These are phyloP conservation scores for Epinotia bilunana DNA, from an alignment of 2,888 invertebrate genomes.

Conservation along the genomic window DNA sequence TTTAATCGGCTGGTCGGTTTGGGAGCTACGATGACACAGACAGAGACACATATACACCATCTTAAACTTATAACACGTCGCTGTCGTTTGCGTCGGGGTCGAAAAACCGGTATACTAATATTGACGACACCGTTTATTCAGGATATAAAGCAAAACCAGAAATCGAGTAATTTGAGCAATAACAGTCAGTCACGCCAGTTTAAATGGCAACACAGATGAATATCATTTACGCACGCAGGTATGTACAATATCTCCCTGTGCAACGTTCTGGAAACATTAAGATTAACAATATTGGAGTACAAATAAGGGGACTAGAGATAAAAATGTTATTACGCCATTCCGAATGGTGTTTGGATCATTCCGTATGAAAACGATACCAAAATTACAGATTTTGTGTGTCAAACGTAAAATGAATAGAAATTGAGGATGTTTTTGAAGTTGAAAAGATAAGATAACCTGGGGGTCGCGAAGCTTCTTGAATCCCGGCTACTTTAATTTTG, in stretches of 20 bases:
- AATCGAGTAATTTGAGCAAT: conserved; percentile 35
- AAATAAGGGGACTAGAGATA: conserved; percentile 34
- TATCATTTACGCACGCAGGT: conserved; percentile 44
- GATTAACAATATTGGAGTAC: conserved; percentile 42
- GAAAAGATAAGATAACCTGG: not conserved
- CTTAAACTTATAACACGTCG: too few relatives aligned
- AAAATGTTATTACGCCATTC: conserved; percentile 23
- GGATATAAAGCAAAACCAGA: conserved; percentile 13
- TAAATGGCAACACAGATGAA: conserved; percentile 41
- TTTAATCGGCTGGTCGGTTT: too few relatives aligned
- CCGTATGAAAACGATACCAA: not conserved
- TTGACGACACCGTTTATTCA: conserved; percentile 4
- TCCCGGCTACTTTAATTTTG: too few relatives aligned
- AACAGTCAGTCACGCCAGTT: conserved; percentile 39
- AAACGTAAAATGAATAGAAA: not conserved
- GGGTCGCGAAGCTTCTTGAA: too few relatives aligned
- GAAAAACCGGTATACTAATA: not conserved
- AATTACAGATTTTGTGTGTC: not conserved
- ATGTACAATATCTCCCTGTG: conserved; percentile 36
- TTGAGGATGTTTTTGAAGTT: not conserved
- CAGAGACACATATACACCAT: too few relatives aligned
- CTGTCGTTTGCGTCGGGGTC: too few relatives aligned
- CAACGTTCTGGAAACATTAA: conserved; percentile 41
- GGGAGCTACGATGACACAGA: too few relatives aligned
- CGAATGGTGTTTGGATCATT: conserved; percentile 13